Evolutionary conservation across 2,888 invertebrate species (phyloP).

Genomic region (Parapristionchus giblindavisi): DNA sequence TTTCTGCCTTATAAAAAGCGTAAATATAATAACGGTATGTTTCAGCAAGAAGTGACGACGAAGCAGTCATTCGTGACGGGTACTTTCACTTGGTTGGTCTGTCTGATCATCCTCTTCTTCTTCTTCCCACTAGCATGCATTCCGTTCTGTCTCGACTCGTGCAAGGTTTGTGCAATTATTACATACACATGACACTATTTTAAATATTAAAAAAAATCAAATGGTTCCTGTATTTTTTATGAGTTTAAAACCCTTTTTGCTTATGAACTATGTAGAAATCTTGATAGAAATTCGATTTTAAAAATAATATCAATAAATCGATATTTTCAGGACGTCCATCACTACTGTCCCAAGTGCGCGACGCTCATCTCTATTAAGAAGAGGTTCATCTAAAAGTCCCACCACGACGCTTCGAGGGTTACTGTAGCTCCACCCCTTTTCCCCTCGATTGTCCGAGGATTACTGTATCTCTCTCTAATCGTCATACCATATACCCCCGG

Average conservation of each 20-base stretch:
- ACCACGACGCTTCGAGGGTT: conserved; percentile 4
- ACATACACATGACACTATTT: too few species aligned
- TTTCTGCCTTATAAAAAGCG: too few species aligned
- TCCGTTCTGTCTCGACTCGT: conserved; percentile 58
- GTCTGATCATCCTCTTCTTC: conserved; percentile 52
- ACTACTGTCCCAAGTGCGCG: conserved; percentile 58
- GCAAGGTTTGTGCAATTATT: too few species aligned
- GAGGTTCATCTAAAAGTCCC: conserved; percentile 46
- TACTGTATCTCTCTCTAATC: too few species aligned
- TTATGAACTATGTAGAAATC: neutral
- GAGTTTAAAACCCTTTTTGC: too few species aligned
- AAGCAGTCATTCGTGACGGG: conserved; percentile 55
- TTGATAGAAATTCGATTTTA: neutral
- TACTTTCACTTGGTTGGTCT: conserved; percentile 56
- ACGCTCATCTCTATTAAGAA: conserved; percentile 53
- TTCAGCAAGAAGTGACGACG: conserved; percentile 55
- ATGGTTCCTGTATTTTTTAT: too few species aligned
- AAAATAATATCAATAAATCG: neutral
- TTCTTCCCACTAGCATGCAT: conserved; percentile 61
- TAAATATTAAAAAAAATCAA: too few species aligned
- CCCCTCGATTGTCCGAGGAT: too few species aligned
- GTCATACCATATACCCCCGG: too few species aligned
- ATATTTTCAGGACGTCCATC: conserved; percentile 60
- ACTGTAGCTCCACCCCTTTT: conserved; percentile 20
- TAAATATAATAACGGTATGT: too few species aligned